Conservation (phyloP, 2,888 invertebrate genomes). For the Tyria jacobaeae region DNA sequence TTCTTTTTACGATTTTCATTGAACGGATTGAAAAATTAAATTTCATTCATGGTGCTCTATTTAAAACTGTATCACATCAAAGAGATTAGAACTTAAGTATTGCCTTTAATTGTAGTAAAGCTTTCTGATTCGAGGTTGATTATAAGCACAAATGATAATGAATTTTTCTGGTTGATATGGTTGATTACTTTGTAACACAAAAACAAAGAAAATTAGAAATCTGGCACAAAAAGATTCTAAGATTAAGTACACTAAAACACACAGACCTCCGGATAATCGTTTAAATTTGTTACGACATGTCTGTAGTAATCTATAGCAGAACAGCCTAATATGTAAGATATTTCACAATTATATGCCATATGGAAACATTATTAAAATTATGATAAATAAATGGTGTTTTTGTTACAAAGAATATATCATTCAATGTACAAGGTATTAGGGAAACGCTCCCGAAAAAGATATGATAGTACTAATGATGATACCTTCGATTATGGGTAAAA, state of each 20-base stretch:
- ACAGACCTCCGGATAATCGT: background rate
- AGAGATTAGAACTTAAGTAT: constrained; percentile 8
- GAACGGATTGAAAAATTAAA: background rate
- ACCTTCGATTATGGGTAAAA: background rate
- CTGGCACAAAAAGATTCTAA: background rate
- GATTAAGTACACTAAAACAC: too few species aligned
- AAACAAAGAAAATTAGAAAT: background rate
- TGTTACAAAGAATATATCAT: background rate
- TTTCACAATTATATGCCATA: background rate
- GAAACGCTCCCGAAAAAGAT: too few species aligned
- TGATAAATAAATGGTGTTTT: background rate
- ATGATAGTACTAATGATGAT: too few species aligned
- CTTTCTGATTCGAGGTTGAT: constrained; percentile 14
- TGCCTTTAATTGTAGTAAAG: constrained; percentile 14
- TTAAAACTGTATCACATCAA: constrained; percentile 15
- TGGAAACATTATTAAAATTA: background rate
- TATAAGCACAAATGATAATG: background rate
- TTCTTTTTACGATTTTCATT: background rate
- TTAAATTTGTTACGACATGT: background rate
- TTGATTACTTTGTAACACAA: background rate
- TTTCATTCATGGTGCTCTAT: constrained; percentile 8
- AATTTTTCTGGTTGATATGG: background rate
- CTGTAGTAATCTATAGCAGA: too few species aligned
- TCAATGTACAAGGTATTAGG: too few species aligned
- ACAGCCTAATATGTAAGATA: background rate